Conservation (phyloP, 2,888 invertebrate species). For the Drosophila mercatorum region DNA sequence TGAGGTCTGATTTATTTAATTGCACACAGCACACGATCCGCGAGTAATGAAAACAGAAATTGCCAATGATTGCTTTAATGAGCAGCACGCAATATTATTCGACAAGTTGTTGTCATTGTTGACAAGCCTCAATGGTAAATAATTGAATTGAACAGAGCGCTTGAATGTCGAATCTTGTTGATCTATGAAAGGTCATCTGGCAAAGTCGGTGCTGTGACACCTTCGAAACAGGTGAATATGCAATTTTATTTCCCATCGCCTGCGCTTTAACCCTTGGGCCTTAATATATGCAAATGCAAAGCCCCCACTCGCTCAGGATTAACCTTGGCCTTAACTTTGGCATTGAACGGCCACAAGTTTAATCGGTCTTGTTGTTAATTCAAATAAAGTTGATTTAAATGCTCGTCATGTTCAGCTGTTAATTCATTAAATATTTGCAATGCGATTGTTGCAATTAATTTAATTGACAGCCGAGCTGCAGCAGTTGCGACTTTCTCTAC, state of each 20-base stretch:
- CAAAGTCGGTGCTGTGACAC: no score
- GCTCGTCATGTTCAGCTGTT: slow-evolving; percentile 4
- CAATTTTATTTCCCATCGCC: not conserved
- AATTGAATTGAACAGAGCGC: not conserved
- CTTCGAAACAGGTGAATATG: not conserved
- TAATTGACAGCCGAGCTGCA: slow-evolving; percentile 10
- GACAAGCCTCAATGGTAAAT: not conserved
- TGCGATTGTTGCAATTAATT: slow-evolving; percentile 20
- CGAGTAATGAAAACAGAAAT: slow-evolving; percentile 50
- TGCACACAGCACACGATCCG: slow-evolving; percentile 30
- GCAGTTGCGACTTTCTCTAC: not conserved
- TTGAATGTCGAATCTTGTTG: not conserved
- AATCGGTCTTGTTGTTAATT: no score
- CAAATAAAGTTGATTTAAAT: slow-evolving; percentile 3
- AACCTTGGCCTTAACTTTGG: not conserved
- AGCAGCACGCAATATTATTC: slow-evolving; percentile 2
- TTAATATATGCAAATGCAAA: no score
- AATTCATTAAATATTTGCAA: slow-evolving; percentile 8
- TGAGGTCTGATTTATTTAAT: slow-evolving; percentile 49
- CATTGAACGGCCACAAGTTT: not conserved
- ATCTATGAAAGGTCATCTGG: not conserved
- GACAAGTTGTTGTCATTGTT: not conserved
- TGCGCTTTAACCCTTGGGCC: not conserved
- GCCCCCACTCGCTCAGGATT: not conserved
- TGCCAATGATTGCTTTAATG: slow-evolving; percentile 23